Percentiles rank a stretch among this genome's conserved stretches.
phyloP scores from a whole-genome alignment of 2,113 vertebrate genomes.

The Formicarius rufipectus region DNA sequence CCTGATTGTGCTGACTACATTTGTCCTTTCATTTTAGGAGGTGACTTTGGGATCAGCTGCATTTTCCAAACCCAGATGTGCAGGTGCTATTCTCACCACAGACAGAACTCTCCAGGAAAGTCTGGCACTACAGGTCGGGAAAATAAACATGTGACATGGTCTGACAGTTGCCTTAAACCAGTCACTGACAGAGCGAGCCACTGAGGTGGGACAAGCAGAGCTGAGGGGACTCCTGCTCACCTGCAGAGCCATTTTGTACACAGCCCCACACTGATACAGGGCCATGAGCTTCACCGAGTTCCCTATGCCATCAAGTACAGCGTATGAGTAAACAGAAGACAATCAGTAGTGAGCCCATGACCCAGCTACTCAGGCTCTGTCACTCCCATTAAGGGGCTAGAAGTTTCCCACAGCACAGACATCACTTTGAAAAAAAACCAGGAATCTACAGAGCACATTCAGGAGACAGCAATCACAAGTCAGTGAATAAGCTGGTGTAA shows the following conservation, averaged over 20 bases:
- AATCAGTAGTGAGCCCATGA: not conserved
- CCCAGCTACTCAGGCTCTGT: not conserved
- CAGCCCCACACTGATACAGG: not conserved
- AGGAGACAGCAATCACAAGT: not conserved
- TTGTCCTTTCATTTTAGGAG: not conserved
- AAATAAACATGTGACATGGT: not conserved
- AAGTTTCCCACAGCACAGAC: not conserved
- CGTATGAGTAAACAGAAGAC: not conserved
- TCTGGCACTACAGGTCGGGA: not conserved
- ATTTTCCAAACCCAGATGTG: not conserved
- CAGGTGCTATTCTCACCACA: not conserved
- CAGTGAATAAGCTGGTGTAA: slow-evolving; percentile 17
- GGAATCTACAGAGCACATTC: not conserved
- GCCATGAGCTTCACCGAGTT: rapidly evolving
- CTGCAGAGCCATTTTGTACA: not conserved
- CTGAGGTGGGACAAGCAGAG: not conserved
- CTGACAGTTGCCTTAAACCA: not conserved
- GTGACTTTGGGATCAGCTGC: not conserved
- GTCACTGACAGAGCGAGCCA: not conserved
- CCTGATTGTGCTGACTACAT: rapidly evolving
- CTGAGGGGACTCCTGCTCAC: not conserved
- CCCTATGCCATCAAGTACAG: not conserved
- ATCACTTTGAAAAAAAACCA: not conserved
- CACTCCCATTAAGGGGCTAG: not conserved
- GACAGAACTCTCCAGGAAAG: not conserved